Percentiles rank a stretch among this genome's conserved stretches.
Evolutionary conservation across 2,888 invertebrate genomes (phyloP).

Genomic region (Polia nebulosa): DNA sequence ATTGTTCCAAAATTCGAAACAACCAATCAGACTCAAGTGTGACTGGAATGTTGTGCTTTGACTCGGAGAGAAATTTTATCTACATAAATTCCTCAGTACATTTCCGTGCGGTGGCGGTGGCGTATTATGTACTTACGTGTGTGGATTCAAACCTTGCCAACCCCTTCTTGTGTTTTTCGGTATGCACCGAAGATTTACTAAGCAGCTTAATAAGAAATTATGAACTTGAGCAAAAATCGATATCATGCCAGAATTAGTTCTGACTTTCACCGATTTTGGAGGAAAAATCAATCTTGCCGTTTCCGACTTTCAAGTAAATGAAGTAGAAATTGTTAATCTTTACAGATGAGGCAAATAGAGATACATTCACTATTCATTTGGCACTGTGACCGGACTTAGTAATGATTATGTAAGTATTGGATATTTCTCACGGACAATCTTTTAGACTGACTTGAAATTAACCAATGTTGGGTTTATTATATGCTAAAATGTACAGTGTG

Average conservation of each 20-base stretch:
- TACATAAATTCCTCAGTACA: no score
- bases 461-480: neutral
- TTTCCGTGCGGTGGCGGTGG: no score
- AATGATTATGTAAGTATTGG: conserved; percentile 8
- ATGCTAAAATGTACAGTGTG: neutral
- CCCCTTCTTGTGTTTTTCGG: conserved; percentile 12
- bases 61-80: no score
- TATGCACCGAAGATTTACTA: conserved; percentile 2
- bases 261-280: neutral
- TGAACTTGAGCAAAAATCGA: neutral
- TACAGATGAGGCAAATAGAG: conserved; percentile 9
- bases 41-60: no score
- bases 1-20: no score
- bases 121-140: conserved; percentile 39
- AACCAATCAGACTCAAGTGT: no score
- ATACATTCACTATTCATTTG: neutral
- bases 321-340: conserved; percentile 24
- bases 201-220: neutral
- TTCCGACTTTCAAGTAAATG: neutral
- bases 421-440: conserved; percentile 5
- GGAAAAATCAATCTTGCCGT: conserved; percentile 4
- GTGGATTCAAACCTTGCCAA: conserved; percentile 12
- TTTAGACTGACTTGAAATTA: neutral
- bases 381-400: neutral
- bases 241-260: neutral